phyloP scores from a whole-genome alignment of 2,113 vertebrate species.

The Dicerorhinus sumatrensis region DNA sequence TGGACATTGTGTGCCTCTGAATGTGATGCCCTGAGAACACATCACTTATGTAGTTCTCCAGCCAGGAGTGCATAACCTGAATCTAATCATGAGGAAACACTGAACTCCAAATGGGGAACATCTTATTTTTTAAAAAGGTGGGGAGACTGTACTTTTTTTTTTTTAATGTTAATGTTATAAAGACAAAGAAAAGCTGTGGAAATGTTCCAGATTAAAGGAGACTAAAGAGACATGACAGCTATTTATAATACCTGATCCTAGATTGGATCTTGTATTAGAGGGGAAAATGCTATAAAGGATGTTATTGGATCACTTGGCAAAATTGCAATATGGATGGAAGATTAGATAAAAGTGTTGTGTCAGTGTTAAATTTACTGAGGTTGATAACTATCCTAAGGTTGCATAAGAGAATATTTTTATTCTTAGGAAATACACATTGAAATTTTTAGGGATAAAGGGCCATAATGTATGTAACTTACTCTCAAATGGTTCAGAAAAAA shows the following conservation, averaged over 20 bases:
- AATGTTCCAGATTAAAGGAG: conserved; percentile 47
- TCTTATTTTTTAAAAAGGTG: background rate
- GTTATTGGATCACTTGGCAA: conserved; percentile 29
- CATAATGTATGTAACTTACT: background rate
- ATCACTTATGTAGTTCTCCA: background rate
- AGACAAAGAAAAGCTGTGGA: background rate
- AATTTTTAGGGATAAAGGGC: background rate
- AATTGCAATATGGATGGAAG: background rate
- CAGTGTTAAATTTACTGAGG: conserved; percentile 7
- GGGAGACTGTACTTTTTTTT: background rate
- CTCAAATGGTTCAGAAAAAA: conserved; percentile 35
- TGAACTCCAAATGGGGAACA: background rate
- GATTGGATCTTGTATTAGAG: background rate
- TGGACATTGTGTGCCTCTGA: background rate
- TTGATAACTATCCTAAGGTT: background rate
- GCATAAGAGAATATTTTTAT: conserved; percentile 21
- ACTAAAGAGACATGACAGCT: conserved; percentile 13
- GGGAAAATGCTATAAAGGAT: background rate
- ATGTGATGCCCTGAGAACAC: background rate
- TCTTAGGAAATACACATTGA: conserved; percentile 6
- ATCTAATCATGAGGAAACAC: conserved; percentile 3
- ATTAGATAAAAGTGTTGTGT: background rate
- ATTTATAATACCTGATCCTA: background rate
- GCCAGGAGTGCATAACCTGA: conserved; percentile 19
- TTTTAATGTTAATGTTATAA: background rate